Conservation (phyloP, 1,140 invertebrate genomes). For the Gonioctena quinquepunctata region DNA sequence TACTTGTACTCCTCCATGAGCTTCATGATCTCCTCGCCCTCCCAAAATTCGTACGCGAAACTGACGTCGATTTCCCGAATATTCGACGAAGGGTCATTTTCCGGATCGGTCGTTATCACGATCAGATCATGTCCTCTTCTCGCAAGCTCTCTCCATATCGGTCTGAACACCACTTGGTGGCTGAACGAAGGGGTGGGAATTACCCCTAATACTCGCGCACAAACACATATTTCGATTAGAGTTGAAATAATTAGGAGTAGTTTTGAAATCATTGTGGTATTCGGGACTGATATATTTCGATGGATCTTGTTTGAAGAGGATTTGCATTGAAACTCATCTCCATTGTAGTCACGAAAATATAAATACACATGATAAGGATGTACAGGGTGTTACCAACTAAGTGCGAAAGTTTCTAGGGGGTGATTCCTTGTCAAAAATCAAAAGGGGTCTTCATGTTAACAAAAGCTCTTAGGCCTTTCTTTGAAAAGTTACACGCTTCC, state of each 20-base stretch:
- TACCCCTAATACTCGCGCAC: slow-evolving; percentile 59
- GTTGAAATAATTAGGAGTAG: neutral
- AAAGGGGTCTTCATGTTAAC: too few species aligned
- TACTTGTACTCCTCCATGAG: neutral
- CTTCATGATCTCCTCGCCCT: neutral
- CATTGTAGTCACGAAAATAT: too few species aligned
- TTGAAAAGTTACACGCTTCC: too few species aligned
- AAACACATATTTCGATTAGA: slow-evolving; percentile 42
- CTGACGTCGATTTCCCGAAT: slow-evolving; percentile 39
- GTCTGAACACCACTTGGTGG: slow-evolving; percentile 60
- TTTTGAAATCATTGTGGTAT: neutral
- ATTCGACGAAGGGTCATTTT: slow-evolving; percentile 34
- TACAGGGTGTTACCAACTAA: too few species aligned
- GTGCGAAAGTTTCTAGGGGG: too few species aligned
- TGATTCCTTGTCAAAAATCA: too few species aligned
- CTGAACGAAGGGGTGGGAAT: slow-evolving; percentile 59
- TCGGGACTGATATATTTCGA: neutral
- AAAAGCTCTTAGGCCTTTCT: too few species aligned
- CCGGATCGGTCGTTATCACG: slow-evolving; percentile 32
- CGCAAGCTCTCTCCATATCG: slow-evolving; percentile 42
- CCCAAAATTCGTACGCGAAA: slow-evolving; percentile 8
- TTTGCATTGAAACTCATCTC: too few species aligned
- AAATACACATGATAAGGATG: too few species aligned
- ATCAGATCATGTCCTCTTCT: slow-evolving; percentile 36
- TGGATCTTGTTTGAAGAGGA: neutral